Evolutionary conservation across 2,888 invertebrate genomes (phyloP).

Genomic region (Pollenia labialis): DNA sequence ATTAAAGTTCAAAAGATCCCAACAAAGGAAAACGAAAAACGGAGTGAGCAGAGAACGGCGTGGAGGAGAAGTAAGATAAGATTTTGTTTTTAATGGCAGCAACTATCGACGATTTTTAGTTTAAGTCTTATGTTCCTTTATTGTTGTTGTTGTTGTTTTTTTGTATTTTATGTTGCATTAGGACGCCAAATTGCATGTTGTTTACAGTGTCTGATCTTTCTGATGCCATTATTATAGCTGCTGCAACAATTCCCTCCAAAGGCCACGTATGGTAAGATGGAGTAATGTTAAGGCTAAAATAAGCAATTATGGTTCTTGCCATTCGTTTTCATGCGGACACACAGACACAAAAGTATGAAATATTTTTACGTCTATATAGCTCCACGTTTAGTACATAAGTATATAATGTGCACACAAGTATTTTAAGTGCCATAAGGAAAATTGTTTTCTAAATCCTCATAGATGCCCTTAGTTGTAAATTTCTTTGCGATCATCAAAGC

Average conservation of each 20-base stretch:
- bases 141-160: background rate
- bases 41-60: background rate
- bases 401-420: background rate
- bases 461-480: background rate
- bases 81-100: conserved; percentile 24
- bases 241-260: background rate
- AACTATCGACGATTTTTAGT: conserved; percentile 22
- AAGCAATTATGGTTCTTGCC: conserved; percentile 22
- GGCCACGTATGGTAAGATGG: conserved; percentile 26
- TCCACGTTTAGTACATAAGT: too few relatives aligned
- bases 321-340: background rate
- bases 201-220: conserved; percentile 25
- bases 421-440: conserved; percentile 14
- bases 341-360: background rate
- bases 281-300: conserved; percentile 35
- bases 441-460: conserved; percentile 1
- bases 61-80: conserved; percentile 9
- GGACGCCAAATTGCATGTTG: conserved; percentile 31
- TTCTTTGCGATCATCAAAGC: conserved; percentile 15
- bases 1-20: conserved; percentile 37
- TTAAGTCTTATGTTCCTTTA: conserved; percentile 6
- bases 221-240: background rate
- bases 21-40: conserved; percentile 22
- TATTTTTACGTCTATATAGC: too few relatives aligned
- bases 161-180: background rate